Evolutionary conservation across 2,797 vertebrate genomes (phyloP), one percentile per base, ranked within the genome.

Genomic region (Catharus ustulatus): DNA sequence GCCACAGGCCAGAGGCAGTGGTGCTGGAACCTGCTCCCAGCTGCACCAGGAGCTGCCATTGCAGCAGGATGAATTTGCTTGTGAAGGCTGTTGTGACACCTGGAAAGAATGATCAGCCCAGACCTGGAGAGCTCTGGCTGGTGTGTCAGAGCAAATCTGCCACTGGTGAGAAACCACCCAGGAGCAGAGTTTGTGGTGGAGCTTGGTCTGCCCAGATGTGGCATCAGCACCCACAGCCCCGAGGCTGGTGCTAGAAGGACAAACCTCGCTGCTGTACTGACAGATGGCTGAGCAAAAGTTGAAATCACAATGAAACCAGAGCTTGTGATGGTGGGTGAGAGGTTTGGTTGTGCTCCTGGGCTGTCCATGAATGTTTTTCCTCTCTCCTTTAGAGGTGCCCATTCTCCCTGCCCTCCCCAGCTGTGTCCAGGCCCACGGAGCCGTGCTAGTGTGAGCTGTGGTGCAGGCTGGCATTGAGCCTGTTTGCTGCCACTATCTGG

Each of bases 1-100:
- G 7, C 8, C 45, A 11, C 0, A 4, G 10, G 61, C 61, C 20
- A 30, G 66, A 1, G 1, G 46, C 42, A 61, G 46, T 3, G 0
- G 57, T 49, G 55, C 61, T n/a, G 58, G 49, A 14, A 58, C 9
- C 29, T 16, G 45, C 64, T 66, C 40, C 19, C 23, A 34, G 67
- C n/a, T 5, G 46, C 26, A 3, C 26, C 3, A 3, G 48, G 49
- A 77, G 48, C 74, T 73, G 63, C 0, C 2, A 30, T 15, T 69
- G 46, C 46, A 89, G 75, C 62, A 55, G 71, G 63, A 27, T 8
- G 5, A 7, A 57, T 79, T 32, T 36, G 45, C 40, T 48, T 19
- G 1, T 0, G 6, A 67, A 84, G 32, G 68, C 29, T 46, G 16
- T 13, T 3, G 14, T 48, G 59, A 64, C 54, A 55, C 26, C 45